These are phyloP conservation scores for Melanchra persicariae DNA, from an alignment of 2,888 invertebrate species.

Conservation along the genomic window DNA sequence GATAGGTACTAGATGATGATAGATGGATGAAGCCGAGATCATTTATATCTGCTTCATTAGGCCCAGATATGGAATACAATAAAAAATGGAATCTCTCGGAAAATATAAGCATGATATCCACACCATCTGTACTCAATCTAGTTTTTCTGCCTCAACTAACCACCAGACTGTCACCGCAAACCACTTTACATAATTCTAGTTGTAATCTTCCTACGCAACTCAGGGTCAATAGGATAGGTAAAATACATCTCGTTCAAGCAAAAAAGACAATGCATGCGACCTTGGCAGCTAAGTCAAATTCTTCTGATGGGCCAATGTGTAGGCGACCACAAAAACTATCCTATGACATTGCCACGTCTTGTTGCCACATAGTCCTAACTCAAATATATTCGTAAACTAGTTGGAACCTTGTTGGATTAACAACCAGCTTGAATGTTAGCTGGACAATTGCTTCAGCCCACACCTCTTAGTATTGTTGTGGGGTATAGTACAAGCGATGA, in stretches of 20 bases:
- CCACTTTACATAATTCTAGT: conserved; percentile 69
- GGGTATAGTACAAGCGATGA: conserved; percentile 69
- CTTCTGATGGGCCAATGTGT: conserved; percentile 86
- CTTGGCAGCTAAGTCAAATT: conserved; percentile 89
- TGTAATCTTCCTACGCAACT: conserved; percentile 67
- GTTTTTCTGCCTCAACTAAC: conserved; percentile 43
- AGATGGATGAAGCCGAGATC: too few species aligned
- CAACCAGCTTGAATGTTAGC: conserved; percentile 78
- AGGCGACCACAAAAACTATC: conserved; percentile 90
- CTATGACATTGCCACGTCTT: conserved; percentile 85
- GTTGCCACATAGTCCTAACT: conserved; percentile 78
- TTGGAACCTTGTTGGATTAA: conserved; percentile 81
- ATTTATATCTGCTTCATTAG: too few species aligned
- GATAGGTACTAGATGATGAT: too few species aligned
- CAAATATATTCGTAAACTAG: conserved; percentile 43
- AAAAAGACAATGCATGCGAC: conserved; percentile 88
- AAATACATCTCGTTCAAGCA: conserved; percentile 73
- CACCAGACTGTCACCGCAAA: conserved; percentile 49
- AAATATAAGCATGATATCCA: conserved; percentile 29
- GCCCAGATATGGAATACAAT: not conserved
- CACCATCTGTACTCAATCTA: conserved; percentile 29
- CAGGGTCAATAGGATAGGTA: conserved; percentile 79
- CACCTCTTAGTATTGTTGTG: conserved; percentile 75
- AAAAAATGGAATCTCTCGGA: not conserved
- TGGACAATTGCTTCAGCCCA: conserved; percentile 89